Conservation (phyloP, 2,113 vertebrate species). For the Pachyramphus minor region DNA sequence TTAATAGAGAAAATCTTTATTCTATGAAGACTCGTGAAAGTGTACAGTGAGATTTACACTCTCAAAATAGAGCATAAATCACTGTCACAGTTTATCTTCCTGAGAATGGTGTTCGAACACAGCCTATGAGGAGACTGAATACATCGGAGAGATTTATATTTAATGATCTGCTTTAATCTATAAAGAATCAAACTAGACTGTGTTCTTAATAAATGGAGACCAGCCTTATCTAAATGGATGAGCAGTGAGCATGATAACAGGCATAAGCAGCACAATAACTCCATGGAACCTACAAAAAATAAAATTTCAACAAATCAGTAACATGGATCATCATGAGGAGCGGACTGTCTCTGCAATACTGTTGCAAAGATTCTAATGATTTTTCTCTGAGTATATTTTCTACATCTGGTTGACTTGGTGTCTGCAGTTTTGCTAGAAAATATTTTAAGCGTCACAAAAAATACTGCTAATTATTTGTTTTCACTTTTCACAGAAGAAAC, state of each 20-base stretch:
- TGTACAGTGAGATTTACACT: constrained; percentile 18
- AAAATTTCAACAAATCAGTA: constrained; percentile 35
- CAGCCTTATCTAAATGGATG: constrained; percentile 30
- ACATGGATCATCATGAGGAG: constrained; percentile 42
- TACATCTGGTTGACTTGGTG: background rate
- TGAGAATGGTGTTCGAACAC: constrained; percentile 1
- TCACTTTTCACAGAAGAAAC: too few species aligned
- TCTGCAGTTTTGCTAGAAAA: background rate
- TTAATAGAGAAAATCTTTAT: constrained; percentile 32
- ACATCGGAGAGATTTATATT: constrained; percentile 33
- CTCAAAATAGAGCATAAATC: constrained; percentile 55
- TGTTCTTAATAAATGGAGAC: constrained; percentile 47
- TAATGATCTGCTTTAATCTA: constrained; percentile 54
- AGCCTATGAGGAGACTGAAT: background rate
- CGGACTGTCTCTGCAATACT: background rate
- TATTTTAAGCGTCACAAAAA: background rate
- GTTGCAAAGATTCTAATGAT: background rate
- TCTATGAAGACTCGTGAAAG: background rate
- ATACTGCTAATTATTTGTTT: background rate
- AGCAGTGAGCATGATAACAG: background rate
- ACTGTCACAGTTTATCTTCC: constrained; percentile 40
- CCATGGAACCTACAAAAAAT: constrained; percentile 54
- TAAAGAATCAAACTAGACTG: background rate
- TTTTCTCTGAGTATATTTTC: background rate
- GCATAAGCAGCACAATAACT: constrained; percentile 11